Conservation (phyloP, 2,113 vertebrate genomes). For the Caranx ignobilis region DNA sequence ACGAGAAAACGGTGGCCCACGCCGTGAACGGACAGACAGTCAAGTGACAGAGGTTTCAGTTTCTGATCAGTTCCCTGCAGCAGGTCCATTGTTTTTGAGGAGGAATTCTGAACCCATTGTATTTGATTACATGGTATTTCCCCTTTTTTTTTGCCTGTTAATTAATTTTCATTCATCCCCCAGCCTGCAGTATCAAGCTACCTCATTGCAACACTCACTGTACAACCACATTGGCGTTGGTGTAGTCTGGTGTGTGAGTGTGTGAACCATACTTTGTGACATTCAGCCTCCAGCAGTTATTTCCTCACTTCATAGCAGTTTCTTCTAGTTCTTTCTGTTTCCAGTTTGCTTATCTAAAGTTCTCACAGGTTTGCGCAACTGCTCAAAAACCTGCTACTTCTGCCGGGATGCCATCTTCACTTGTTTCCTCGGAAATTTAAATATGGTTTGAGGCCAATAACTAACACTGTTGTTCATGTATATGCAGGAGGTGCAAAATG, state of each 20-base stretch:
- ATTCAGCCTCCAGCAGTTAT: neutral
- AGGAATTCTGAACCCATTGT: neutral
- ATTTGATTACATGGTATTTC: too few species aligned
- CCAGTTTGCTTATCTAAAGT: neutral
- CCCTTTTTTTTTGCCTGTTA: neutral
- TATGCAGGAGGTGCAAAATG: constrained; percentile 97
- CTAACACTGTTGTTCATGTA: constrained; percentile 3
- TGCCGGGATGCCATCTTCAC: neutral
- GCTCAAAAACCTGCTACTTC: neutral
- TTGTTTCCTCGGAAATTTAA: neutral
- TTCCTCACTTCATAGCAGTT: neutral
- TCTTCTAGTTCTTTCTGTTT: neutral
- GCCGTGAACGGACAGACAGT: constrained; percentile 28
- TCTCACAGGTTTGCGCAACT: neutral
- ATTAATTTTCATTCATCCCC: neutral
- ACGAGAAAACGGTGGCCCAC: neutral
- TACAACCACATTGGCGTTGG: too few species aligned
- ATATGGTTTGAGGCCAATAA: neutral
- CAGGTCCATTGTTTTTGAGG: neutral
- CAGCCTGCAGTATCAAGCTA: too few species aligned
- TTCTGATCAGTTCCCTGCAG: constrained; percentile 14
- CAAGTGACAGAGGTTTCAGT: constrained; percentile 17
- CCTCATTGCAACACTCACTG: too few species aligned
- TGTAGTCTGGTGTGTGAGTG: too few species aligned
- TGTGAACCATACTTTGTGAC: too few species aligned